Evolutionary conservation across 2,888 invertebrate genomes (phyloP).

Genomic region (Lypha dubia): DNA sequence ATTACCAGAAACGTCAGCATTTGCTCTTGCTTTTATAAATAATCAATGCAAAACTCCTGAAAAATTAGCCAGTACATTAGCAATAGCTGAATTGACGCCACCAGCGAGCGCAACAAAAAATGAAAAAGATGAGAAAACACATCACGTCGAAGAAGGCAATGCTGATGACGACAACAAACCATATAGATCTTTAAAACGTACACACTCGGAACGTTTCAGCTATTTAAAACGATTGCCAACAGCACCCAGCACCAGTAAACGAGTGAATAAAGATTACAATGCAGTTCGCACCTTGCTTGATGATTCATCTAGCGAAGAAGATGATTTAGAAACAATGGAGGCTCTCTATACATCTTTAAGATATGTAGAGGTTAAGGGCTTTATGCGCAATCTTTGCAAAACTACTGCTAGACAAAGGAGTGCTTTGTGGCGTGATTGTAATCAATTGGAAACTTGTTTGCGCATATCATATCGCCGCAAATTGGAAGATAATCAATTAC

Average conservation of each 20-base stretch:
- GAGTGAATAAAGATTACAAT: constrained; percentile 59
- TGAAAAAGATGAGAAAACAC: constrained; percentile 50
- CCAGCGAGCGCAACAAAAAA: constrained; percentile 70
- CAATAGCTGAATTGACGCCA: constrained; percentile 73
- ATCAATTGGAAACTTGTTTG: constrained; percentile 76
- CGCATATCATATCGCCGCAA: constrained; percentile 78
- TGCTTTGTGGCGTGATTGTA: constrained; percentile 69
- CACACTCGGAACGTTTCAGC: constrained; percentile 68
- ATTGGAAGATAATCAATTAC: constrained; percentile 75
- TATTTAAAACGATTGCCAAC: constrained; percentile 72
- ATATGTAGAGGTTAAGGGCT: constrained; percentile 74
- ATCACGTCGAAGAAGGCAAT: constrained; percentile 4
- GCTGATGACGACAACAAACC: constrained; percentile 28
- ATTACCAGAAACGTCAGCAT: constrained; percentile 63
- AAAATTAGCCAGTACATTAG: constrained; percentile 44
- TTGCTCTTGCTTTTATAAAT: constrained; percentile 47
- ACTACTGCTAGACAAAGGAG: constrained; percentile 44
- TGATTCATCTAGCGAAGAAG: constrained; percentile 73
- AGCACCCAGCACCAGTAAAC: constrained; percentile 63
- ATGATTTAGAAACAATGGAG: constrained; percentile 65
- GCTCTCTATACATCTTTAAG: constrained; percentile 72
- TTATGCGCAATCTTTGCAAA: constrained; percentile 67
- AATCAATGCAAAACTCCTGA: constrained; percentile 68
- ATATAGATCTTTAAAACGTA: constrained; percentile 66
- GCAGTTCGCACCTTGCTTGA: constrained; percentile 69